Conservation (phyloP, 2,888 invertebrate genomes). For the Leptinotarsa peninsularis region DNA sequence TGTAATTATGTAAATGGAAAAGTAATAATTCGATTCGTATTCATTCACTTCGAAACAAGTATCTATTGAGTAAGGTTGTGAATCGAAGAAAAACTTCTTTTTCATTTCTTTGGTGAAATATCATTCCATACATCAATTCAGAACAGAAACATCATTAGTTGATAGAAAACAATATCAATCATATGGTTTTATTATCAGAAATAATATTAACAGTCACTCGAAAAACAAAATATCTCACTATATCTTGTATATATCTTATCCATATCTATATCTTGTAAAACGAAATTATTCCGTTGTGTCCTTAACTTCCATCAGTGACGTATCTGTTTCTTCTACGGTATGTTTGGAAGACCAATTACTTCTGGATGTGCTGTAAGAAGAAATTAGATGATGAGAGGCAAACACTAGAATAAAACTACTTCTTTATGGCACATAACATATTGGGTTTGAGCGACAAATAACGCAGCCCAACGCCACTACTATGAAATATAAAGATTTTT, state of each 20-base stretch:
- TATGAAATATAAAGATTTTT: too few species aligned
- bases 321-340: slow-evolving; percentile 43
- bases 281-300: slow-evolving; percentile 28
- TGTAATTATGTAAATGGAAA: too few species aligned
- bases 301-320: slow-evolving; percentile 37
- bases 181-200: slow-evolving; percentile 10
- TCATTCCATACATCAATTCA: too few species aligned
- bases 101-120: too few species aligned
- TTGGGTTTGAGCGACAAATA: too few species aligned
- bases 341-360: slow-evolving; percentile 35
- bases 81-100: too few species aligned
- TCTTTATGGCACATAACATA: background rate
- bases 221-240: slow-evolving; percentile 4
- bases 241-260: background rate
- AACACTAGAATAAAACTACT: background rate
- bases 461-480: too few species aligned
- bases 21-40: too few species aligned
- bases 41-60: too few species aligned
- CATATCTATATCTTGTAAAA: background rate
- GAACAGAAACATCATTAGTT: background rate
- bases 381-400: background rate
- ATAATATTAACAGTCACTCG: slow-evolving; percentile 8
- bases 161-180: background rate
- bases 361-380: slow-evolving; percentile 35
- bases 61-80: too few species aligned